Evolutionary conservation across 2,113 vertebrate species (phyloP), one percentile per base, ranked within the genome.

Genomic region (Brachypodius melanocephalos): DNA sequence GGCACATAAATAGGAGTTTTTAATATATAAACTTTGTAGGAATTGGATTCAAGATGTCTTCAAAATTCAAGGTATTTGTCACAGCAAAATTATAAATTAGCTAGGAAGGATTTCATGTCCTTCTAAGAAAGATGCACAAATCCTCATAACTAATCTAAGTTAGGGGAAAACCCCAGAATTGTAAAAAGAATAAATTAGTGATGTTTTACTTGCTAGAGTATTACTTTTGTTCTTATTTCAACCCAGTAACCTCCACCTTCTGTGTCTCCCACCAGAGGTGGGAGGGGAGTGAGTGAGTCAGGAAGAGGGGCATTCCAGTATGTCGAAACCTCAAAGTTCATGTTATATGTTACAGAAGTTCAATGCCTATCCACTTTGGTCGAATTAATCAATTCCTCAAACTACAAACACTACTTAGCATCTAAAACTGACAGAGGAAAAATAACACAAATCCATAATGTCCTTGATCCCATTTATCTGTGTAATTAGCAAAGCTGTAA

Each of bases 261-360:
- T 31, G 13, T 31, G 26, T 42, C 43, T 66, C 51, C 19, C 31
- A 49, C 10, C 16, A 66, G 51, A 75, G 7, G 16, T 17, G 25
- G 20, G 25, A 75, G 25, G 29, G 24, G 31, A 75, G 7, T 31
- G 18, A 74, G 15, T 29, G 8, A 42, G 14, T 32, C 40, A 45
- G 20, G 38, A 67, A 24, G 43, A 67, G 20, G 25, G 31, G 20
- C 26, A 68, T 63, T 63, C 12, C 58, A 36, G 20, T 1, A 2
- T 3, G 4, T 28, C 22, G 21, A 93, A 75, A 80, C 21, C 29
- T 74, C 29, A 28, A 4, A 72, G 52, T 17, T 90, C 19, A 68
- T 0, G 0, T 29, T 26, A 4, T 6, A 20, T 5, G 15, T 26
- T n/a, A 66, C 13, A 58, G 32, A 85, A 78, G n/a, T 13, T 63